These are phyloP conservation scores for Leptopilina clavipes DNA, from an alignment of 1,140 invertebrate genomes.

Conservation along the genomic window DNA sequence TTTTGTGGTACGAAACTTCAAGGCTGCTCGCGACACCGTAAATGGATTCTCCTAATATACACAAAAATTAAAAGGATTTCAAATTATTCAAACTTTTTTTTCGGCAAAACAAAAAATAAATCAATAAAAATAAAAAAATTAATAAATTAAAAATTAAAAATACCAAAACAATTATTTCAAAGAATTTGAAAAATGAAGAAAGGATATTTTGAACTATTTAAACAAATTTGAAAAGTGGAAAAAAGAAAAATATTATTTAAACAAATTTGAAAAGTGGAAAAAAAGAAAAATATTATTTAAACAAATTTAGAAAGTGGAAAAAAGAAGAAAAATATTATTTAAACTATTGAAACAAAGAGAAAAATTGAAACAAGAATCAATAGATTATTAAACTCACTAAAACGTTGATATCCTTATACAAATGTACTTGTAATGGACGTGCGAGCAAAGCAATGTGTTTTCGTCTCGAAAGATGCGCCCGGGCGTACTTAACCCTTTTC, in stretches of 20 bases:
- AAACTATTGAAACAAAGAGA: background rate
- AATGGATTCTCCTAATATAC: slow-evolving; percentile 55
- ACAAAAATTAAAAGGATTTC: slow-evolving; percentile 35
- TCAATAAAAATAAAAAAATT: background rate
- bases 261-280: no score
- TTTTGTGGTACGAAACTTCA: slow-evolving; percentile 56
- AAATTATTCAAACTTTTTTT: slow-evolving; percentile 17
- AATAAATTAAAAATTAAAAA: no score
- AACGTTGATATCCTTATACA: slow-evolving; percentile 56
- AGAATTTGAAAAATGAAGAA: no score
- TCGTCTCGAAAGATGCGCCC: slow-evolving; percentile 60
- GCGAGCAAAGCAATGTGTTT: slow-evolving; percentile 61
- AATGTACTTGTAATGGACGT: slow-evolving; percentile 62
- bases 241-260: no score
- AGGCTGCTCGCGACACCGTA: slow-evolving; percentile 50
- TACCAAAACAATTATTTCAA: no score
- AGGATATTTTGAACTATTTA: no score
- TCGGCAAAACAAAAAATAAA: background rate
- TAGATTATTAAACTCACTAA: slow-evolving; percentile 53
- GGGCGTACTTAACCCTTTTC: slow-evolving; percentile 65
- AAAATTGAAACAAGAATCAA: background rate
- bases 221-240: no score
- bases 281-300: no score
- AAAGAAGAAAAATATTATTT: background rate
- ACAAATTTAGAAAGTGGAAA: background rate